A percentile compares a stretch with the other conserved stretches of the same genome.
phyloP scores from a whole-genome alignment of 2,888 invertebrate genomes.

The Chrysolina oricalcia region DNA sequence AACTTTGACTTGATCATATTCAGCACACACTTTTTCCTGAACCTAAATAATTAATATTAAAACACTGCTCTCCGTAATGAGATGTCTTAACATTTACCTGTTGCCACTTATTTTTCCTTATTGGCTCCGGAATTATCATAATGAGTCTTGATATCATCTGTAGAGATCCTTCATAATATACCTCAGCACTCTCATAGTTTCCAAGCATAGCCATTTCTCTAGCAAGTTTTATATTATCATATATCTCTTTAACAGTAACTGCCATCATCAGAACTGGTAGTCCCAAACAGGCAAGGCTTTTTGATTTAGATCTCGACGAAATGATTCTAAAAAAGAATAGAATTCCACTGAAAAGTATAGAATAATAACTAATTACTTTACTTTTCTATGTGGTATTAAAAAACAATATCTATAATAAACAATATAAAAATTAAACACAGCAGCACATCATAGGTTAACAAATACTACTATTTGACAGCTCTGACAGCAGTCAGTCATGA shows the following conservation, averaged over 20 bases:
- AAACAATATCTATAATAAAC: too few relatives aligned
- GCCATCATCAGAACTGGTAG: slow-evolving; percentile 78
- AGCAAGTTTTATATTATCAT: slow-evolving; percentile 95
- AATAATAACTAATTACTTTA: too few relatives aligned
- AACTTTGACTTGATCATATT: slow-evolving; percentile 93
- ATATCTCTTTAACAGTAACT: slow-evolving; percentile 91
- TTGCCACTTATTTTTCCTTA: slow-evolving; percentile 91
- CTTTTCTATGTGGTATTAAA: too few relatives aligned
- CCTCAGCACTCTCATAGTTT: slow-evolving; percentile 94
- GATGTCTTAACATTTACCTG: slow-evolving; percentile 76
- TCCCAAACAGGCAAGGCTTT: background rate
- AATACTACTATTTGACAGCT: too few relatives aligned
- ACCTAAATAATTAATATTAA: slow-evolving; percentile 74
- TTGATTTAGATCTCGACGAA: background rate
- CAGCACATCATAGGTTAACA: too few relatives aligned
- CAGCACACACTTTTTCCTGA: slow-evolving; percentile 89
- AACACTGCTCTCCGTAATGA: background rate
- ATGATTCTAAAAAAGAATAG: background rate
- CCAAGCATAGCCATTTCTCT: slow-evolving; percentile 96
- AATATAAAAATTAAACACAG: too few relatives aligned
- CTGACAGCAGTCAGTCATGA: too few relatives aligned
- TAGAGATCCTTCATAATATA: slow-evolving; percentile 94
- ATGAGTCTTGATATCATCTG: slow-evolving; percentile 92
- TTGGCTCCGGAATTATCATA: slow-evolving; percentile 84
- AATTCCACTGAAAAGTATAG: too few relatives aligned